A percentile compares a stretch with the other conserved stretches of the same genome.
phyloP scores from a whole-genome alignment of 2,888 invertebrate species.

The Teleogryllus oceanicus region DNA sequence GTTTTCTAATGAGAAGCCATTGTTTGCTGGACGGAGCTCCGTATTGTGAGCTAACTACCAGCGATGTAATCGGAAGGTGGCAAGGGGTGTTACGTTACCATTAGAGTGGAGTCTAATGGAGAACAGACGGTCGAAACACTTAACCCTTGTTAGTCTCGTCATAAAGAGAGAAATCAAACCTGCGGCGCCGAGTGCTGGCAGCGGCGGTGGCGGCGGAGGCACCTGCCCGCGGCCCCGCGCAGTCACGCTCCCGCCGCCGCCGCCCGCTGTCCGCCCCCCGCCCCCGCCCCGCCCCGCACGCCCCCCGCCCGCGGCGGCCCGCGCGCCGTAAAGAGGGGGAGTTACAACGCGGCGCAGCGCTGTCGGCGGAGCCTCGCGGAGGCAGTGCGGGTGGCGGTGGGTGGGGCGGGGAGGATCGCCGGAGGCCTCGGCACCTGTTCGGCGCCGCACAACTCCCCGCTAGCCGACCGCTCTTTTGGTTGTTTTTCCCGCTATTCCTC shows the following conservation, averaged over 20 bases:
- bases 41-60: not conserved
- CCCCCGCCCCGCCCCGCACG: not conserved
- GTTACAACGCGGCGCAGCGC: not conserved
- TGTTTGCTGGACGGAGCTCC: not conserved
- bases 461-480: too few species aligned
- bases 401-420: too few species aligned
- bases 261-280: not conserved
- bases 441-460: too few species aligned
- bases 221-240: not conserved
- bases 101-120: slow-evolving; percentile 1
- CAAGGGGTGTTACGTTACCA: slow-evolving; percentile 4
- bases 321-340: not conserved
- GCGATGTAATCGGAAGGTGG: slow-evolving; percentile 18
- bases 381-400: too few species aligned
- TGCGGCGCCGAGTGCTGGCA: not conserved
- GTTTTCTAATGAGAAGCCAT: slow-evolving; percentile 11
- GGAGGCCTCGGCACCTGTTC: too few species aligned
- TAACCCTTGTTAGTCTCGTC: slow-evolving; percentile 18
- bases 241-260: not conserved
- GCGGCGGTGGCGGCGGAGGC: not conserved
- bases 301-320: not conserved
- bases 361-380: not conserved
- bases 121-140: not conserved
- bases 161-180: slow-evolving; percentile 18
- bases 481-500: too few species aligned